These are phyloP conservation scores for Myripristis murdjan DNA, from an alignment of 2,797 vertebrate genomes.

Conservation along the genomic window DNA sequence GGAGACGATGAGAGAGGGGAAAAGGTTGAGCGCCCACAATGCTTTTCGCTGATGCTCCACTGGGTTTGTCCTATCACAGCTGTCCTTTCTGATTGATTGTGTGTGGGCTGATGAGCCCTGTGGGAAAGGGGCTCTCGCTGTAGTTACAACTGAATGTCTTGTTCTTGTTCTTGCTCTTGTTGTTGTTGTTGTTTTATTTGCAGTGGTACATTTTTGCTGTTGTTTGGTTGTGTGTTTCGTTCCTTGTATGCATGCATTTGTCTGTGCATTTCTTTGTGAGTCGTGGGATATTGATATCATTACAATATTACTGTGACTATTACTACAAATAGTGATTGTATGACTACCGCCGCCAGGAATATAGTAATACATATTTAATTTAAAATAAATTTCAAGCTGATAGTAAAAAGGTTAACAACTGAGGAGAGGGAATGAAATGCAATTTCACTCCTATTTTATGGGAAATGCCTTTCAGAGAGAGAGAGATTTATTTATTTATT, in stretches of 20 bases:
- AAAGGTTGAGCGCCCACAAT: conserved; percentile 15
- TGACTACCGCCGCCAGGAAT: no score
- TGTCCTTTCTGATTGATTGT: conserved; percentile 56
- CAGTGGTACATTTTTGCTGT: conserved; percentile 17
- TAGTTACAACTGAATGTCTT: conserved; percentile 32
- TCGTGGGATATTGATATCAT: background rate
- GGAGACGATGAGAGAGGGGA: background rate
- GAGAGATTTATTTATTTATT: no score
- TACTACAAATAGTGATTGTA: no score
- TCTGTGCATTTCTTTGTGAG: background rate
- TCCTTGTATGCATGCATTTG: background rate
- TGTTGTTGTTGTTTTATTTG: conserved; percentile 34
- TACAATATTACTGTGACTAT: no score
- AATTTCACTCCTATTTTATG: no score
- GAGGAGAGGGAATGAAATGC: no score
- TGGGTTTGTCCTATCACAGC: conserved; percentile 73
- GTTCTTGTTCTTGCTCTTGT: conserved; percentile 20
- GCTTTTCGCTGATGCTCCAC: conserved; percentile 51
- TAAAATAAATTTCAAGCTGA: no score
- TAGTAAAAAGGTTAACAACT: no score
- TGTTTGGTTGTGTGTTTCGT: conserved; percentile 19
- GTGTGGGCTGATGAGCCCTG: conserved; percentile 45
- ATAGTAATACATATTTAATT: no score
- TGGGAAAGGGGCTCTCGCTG: conserved; percentile 28
- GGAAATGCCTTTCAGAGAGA: no score